A percentile compares a stretch with the other conserved stretches of the same genome.
These are phyloP conservation scores for Noctua janthina DNA, from an alignment of 2,888 invertebrate genomes.

Conservation along the genomic window DNA sequence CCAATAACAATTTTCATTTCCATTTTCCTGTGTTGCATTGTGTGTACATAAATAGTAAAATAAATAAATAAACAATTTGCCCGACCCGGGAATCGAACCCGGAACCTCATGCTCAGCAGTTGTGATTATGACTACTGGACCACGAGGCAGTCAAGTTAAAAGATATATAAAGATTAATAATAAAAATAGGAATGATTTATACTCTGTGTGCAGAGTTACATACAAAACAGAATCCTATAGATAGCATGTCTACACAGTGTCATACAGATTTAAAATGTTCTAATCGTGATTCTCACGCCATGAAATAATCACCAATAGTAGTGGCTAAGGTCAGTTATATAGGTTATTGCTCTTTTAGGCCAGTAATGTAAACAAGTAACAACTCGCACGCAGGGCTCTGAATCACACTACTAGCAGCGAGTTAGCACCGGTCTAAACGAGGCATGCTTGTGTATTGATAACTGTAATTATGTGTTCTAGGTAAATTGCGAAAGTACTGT, in stretches of 20 bases:
- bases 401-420: slow-evolving; percentile 50
- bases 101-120: too few relatives aligned
- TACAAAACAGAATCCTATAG: neutral
- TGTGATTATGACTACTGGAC: too few relatives aligned
- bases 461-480: slow-evolving; percentile 33
- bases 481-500: slow-evolving; percentile 43
- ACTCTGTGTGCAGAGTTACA: too few relatives aligned
- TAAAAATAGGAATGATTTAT: neutral
- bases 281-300: neutral
- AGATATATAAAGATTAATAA: neutral
- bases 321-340: slow-evolving; percentile 68
- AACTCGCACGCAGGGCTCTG: slow-evolving; percentile 45
- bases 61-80: too few relatives aligned
- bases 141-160: too few relatives aligned
- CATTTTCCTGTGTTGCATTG: too few relatives aligned
- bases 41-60: too few relatives aligned
- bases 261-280: neutral
- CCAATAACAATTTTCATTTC: too few relatives aligned
- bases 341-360: slow-evolving; percentile 71
- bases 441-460: slow-evolving; percentile 31
- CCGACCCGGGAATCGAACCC: too few relatives aligned
- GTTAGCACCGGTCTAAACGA: slow-evolving; percentile 57
- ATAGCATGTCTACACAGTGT: neutral
- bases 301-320: slow-evolving; percentile 46
- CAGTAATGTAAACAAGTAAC: slow-evolving; percentile 57